phyloP scores from a whole-genome alignment of 2,113 vertebrate genomes.

The Chlorocebus sabaeus region DNA sequence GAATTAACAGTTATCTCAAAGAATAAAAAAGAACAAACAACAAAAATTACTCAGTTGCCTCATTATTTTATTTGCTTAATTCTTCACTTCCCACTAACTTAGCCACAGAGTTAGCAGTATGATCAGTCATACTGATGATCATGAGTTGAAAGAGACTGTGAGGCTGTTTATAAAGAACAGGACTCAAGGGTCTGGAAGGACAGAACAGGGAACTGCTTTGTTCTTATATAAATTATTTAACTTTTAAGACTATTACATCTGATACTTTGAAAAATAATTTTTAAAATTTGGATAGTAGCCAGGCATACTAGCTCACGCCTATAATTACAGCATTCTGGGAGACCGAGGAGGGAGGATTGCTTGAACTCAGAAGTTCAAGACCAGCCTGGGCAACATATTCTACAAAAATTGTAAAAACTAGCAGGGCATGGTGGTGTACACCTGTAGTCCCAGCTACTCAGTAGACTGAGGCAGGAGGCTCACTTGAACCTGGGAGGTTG shows the following conservation, averaged over 20 bases:
- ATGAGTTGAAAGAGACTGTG: not conserved
- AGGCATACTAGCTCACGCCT: not conserved
- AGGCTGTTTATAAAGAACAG: not conserved
- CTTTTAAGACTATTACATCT: not conserved
- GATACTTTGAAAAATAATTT: not conserved
- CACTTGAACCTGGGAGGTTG: not conserved
- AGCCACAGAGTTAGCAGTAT: not conserved
- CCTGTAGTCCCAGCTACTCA: not conserved
- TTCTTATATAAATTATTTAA: not conserved
- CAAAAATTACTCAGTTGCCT: not conserved
- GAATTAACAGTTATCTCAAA: not conserved
- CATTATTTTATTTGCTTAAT: not conserved
- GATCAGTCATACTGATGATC: not conserved
- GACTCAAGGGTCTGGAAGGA: not conserved
- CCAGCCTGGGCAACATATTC: not conserved
- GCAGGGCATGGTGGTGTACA: not conserved
- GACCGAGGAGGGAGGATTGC: not conserved
- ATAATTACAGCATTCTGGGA: not conserved
- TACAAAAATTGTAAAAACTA: not conserved
- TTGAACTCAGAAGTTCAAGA: not conserved
- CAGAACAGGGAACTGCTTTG: not conserved
- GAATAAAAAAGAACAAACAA: too few relatives aligned
- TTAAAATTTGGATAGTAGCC: not conserved
- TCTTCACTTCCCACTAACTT: not conserved
- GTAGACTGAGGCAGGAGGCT: not conserved